These are phyloP conservation scores for Phaonia tiefii DNA, from an alignment of 2,888 invertebrate species.

Conservation along the genomic window DNA sequence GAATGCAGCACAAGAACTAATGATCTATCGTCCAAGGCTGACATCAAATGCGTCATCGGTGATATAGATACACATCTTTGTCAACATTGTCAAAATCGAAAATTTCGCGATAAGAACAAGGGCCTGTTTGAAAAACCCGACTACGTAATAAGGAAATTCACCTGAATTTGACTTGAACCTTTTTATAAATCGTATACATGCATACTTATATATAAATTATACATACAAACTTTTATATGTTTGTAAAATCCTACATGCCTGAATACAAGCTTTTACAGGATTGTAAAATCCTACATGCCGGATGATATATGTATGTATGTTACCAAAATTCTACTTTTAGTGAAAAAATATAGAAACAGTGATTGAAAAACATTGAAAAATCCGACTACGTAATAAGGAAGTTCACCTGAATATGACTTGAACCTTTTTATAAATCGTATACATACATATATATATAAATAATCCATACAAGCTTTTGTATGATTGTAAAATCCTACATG, in stretches of 20 bases:
- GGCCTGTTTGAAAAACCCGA: too few relatives aligned
- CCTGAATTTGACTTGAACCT: slow-evolving; percentile 34
- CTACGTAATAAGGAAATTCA: slow-evolving; percentile 19
- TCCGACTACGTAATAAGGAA: not conserved
- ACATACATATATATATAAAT: slow-evolving; percentile 12
- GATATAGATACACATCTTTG: too few relatives aligned
- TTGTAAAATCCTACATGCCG: too few relatives aligned
- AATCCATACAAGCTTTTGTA: not conserved
- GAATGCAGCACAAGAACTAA: too few relatives aligned
- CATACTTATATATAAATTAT: not conserved
- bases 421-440: slow-evolving; percentile 24
- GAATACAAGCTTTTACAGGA: too few relatives aligned
- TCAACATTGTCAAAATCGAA: too few relatives aligned
- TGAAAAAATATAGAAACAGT: too few relatives aligned
- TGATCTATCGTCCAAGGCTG: too few relatives aligned
- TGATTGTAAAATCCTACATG: not conserved
- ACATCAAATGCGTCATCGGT: too few relatives aligned
- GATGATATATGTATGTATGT: slow-evolving; percentile 18
- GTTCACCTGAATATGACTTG: slow-evolving; percentile 37
- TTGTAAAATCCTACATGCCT: not conserved
- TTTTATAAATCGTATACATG: slow-evolving; percentile 25
- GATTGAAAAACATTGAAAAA: too few relatives aligned
- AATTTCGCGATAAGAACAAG: too few relatives aligned
- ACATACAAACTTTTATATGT: too few relatives aligned
- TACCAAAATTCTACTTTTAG: slow-evolving; percentile 72